phyloP scores from a whole-genome alignment of 2,797 vertebrate genomes.

The Natrix natrix region DNA sequence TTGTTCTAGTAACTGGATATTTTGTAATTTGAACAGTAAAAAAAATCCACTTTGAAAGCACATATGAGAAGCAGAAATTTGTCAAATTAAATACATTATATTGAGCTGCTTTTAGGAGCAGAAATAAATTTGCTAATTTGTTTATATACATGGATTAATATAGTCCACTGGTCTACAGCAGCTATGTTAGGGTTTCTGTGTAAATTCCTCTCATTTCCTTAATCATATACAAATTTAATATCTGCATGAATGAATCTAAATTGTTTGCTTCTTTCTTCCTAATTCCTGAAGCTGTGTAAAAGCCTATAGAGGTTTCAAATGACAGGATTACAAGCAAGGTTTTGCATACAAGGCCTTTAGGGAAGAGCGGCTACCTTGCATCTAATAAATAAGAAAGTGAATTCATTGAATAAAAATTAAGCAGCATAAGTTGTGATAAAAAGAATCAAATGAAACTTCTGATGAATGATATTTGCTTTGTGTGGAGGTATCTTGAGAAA shows the following conservation, averaged over 20 bases:
- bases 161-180: slow-evolving; percentile 53
- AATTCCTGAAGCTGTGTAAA: slow-evolving; percentile 77
- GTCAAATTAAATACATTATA: slow-evolving; percentile 30
- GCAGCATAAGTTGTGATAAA: slow-evolving; percentile 80
- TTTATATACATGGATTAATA: slow-evolving; percentile 30
- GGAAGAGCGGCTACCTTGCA: slow-evolving; percentile 79
- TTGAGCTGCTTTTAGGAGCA: slow-evolving; percentile 13
- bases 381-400: slow-evolving; percentile 84
- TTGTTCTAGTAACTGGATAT: slow-evolving; percentile 25
- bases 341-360: slow-evolving; percentile 82
- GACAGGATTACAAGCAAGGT: slow-evolving; percentile 82
- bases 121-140: slow-evolving; percentile 36
- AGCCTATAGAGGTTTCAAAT: slow-evolving; percentile 78
- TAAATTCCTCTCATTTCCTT: slow-evolving; percentile 65
- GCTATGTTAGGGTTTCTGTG: slow-evolving; percentile 54
- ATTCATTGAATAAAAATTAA: slow-evolving; percentile 82
- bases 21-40: slow-evolving; percentile 11
- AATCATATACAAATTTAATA: slow-evolving; percentile 74
- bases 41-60: slow-evolving; percentile 29
- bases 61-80: slow-evolving; percentile 25
- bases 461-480: slow-evolving; percentile 77
- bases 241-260: slow-evolving; percentile 78
- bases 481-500: slow-evolving; percentile 74
- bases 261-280: slow-evolving; percentile 76
- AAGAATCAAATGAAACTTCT: slow-evolving; percentile 81